These are phyloP conservation scores for Falco peregrinus DNA, from an alignment of 2,797 vertebrate species.

Conservation along the genomic window DNA sequence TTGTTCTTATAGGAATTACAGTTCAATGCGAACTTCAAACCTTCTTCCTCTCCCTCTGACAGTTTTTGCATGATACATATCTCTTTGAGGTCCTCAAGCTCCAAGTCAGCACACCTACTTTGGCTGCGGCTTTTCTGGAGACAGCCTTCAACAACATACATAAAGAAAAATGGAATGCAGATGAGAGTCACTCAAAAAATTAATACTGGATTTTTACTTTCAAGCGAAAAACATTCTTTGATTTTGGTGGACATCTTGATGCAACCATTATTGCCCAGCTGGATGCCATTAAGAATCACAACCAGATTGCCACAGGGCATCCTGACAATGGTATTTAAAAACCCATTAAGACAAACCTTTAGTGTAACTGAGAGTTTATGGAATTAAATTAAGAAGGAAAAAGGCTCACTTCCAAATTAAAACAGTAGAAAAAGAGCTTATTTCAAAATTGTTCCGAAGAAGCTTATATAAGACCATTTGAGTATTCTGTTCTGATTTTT, in stretches of 20 bases:
- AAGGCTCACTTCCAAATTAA: constrained; percentile 35
- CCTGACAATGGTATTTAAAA: constrained; percentile 42
- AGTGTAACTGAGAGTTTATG: neutral
- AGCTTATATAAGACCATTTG: neutral
- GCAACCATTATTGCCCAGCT: constrained; percentile 17
- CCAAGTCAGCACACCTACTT: neutral
- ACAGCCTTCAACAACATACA: neutral
- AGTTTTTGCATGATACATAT: neutral
- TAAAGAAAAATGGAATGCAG: neutral
- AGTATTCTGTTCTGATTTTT: neutral
- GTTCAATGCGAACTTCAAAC: neutral
- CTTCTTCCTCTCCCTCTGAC: no score
- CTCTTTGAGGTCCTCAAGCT: neutral
- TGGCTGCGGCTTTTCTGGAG: neutral
- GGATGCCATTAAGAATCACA: constrained; percentile 1
- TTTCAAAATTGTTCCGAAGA: neutral
- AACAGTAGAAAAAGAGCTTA: neutral
- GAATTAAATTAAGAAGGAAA: constrained; percentile 13
- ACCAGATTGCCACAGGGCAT: neutral
- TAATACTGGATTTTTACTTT: neutral
- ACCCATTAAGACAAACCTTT: neutral
- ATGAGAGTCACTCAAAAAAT: neutral
- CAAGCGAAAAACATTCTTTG: neutral
- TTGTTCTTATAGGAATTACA: neutral
- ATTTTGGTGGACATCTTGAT: constrained; percentile 2